Base-by-base conservation (phyloP, 2,113 vertebrate genomes). In the Thomomys bottae region DNA sequence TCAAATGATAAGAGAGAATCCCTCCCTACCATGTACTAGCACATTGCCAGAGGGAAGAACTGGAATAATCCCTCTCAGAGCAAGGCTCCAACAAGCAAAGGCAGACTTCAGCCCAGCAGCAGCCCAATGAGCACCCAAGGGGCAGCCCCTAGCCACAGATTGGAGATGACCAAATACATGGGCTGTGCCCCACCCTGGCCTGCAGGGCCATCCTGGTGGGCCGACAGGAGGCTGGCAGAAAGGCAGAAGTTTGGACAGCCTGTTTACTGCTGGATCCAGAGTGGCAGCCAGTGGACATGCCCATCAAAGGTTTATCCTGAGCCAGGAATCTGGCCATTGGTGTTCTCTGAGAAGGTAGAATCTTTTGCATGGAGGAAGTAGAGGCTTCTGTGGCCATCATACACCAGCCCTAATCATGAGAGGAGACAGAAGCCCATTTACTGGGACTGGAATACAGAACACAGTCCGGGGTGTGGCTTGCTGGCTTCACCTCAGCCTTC, bases 1-100 rank as follows among this genome's bases (percentile, higher is more conserved):
- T 83, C 76, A 59, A 38, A 70, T 72, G 92, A 38, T 7, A 21
- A 26, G 45, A 85, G 92, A 63, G 75, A 76, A 49, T 87, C 88
- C 73, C n/a, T 84, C 23, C 28, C 78, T 42, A 18, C 17, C 42
- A 0, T 32, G 45, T 63, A 45, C 63, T 73, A 70, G 77, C 79
- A 57, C 4, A 12, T 36, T 80, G 79, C 90, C 1, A 5, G 21
- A 83, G 83, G 75, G 66, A 42, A 71, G 77, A 70, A n/a, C 63
- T 59, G 24, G 36, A 87, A 89, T 87, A 45, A 20, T 34, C n/a
- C 1, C 66, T 92, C 21, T 15, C 12, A 68, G 71, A 87, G 68
- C 24, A n/a, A 30, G 64, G 30, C 59, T 82, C 66, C 0, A 1
- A 1, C 28, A 71, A 15, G 8, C 61, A 34, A 68, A 78, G 66